phyloP scores from a whole-genome alignment of 1,140 invertebrate genomes.

The Planococcus citri region DNA sequence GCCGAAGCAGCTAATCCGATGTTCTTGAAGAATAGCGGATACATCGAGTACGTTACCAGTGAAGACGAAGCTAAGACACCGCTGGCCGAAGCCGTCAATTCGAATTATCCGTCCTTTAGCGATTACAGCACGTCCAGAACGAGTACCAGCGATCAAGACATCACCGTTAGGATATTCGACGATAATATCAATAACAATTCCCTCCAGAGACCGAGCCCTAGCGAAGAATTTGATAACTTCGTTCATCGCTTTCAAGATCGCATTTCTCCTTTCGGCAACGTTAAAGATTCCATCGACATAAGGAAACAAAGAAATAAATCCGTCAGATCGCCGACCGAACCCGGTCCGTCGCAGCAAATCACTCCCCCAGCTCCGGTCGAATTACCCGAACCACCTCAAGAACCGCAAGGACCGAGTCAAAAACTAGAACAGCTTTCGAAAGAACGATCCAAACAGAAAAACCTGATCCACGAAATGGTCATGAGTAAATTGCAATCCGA shows the following conservation, averaged over 20 bases:
- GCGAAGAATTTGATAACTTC: slow-evolving; percentile 44
- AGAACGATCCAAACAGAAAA: slow-evolving; percentile 53
- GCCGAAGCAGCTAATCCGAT: slow-evolving; percentile 36
- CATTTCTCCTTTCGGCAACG: slow-evolving; percentile 56
- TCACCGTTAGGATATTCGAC: slow-evolving; percentile 30
- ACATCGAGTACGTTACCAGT: slow-evolving; percentile 47
- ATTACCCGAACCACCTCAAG: not conserved
- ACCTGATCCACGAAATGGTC: slow-evolving; percentile 58
- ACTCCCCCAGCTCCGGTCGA: not conserved
- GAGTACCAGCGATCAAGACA: slow-evolving; percentile 31
- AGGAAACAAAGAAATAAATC: slow-evolving; percentile 41
- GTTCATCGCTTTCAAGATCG: slow-evolving; percentile 52
- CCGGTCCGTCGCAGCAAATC: not conserved
- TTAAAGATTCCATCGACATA: slow-evolving; percentile 53
- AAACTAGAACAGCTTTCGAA: slow-evolving; percentile 51
- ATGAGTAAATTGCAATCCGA: slow-evolving; percentile 60
- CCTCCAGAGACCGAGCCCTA: slow-evolving; percentile 16
- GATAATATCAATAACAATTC: slow-evolving; percentile 13
- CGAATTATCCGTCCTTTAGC: slow-evolving; percentile 9
- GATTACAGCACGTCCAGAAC: not conserved
- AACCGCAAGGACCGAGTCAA: slow-evolving; percentile 36
- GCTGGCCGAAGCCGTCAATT: slow-evolving; percentile 21
- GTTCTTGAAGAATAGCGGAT: slow-evolving; percentile 47
- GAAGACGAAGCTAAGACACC: slow-evolving; percentile 28
- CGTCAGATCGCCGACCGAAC: not conserved